Percentiles rank a stretch among this genome's conserved stretches.
Conservation (phyloP, 2,888 invertebrate genomes). For the Melieria omissa region DNA sequence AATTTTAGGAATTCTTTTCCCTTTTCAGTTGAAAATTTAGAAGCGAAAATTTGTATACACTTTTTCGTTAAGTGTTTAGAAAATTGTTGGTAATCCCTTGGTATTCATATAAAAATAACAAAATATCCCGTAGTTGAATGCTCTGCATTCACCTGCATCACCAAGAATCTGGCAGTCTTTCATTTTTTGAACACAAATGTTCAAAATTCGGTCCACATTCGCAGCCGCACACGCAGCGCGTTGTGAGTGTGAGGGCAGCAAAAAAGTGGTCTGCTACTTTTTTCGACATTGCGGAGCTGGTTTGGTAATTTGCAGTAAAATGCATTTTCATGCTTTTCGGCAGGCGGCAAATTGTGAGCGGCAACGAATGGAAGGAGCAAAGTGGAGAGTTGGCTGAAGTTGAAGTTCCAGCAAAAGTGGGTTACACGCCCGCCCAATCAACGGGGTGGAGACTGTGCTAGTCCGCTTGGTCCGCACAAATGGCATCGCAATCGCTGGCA, state of each 20-base stretch:
- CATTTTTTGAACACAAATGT: no score
- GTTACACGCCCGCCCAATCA: no score
- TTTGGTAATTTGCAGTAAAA: constrained; percentile 26
- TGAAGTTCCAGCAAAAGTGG: no score
- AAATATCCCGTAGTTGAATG: no score
- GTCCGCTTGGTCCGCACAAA: neutral
- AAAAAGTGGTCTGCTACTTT: constrained; percentile 17
- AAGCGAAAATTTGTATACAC: neutral
- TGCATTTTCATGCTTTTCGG: constrained; percentile 32
- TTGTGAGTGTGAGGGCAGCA: neutral
- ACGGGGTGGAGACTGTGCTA: constrained; percentile 1
- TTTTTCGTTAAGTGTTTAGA: neutral
- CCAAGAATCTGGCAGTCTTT: no score
- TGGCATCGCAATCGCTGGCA: no score
- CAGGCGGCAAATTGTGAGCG: constrained; percentile 12
- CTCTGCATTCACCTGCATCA: no score
- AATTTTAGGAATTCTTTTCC: constrained; percentile 16
- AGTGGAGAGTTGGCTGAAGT: no score
- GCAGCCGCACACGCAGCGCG: neutral
- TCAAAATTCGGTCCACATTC: no score
- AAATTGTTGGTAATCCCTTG: neutral
- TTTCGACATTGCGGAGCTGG: neutral
- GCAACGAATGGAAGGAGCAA: neutral
- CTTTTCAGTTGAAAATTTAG: neutral
- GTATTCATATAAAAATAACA: neutral